These are phyloP conservation scores for Vesta saturnalis DNA, from an alignment of 2,888 invertebrate species.

Conservation along the genomic window DNA sequence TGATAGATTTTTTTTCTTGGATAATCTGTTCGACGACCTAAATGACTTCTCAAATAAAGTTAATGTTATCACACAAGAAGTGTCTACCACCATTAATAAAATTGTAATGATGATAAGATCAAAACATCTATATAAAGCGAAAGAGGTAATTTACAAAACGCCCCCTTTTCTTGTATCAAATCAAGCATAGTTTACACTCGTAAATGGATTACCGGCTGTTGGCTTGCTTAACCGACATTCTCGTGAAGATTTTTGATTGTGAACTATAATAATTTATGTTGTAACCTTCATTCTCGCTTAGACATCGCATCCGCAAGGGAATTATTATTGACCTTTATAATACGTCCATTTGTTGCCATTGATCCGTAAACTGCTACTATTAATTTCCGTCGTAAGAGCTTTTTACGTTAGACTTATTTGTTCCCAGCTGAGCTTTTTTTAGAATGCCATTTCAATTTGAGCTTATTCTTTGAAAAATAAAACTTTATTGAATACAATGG, in stretches of 20 bases:
- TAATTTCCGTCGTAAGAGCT: constrained; percentile 5
- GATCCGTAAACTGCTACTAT: constrained; percentile 16
- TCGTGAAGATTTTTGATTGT: constrained; percentile 24
- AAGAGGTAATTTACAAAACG: constrained; percentile 44
- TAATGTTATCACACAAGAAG: background rate
- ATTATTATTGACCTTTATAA: constrained; percentile 29
- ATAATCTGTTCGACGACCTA: background rate
- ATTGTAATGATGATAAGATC: constrained; percentile 6
- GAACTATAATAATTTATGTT: constrained; percentile 30
- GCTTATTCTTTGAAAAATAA: background rate
- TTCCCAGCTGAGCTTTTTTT: background rate
- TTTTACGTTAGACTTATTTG: background rate
- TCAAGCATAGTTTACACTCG: constrained; percentile 44
- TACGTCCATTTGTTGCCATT: constrained; percentile 13
- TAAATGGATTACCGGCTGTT: constrained; percentile 51
- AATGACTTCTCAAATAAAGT: constrained; percentile 6
- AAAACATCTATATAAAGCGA: constrained; percentile 39
- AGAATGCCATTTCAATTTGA: background rate
- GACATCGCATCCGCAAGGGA: constrained; percentile 19
- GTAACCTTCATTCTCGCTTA: constrained; percentile 20
- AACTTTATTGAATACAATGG: too few species aligned
- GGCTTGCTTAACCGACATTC: constrained; percentile 38
- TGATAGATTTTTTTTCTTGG: constrained; percentile 10
- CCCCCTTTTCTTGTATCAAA: constrained; percentile 40
- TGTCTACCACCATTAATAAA: constrained; percentile 9